Evolutionary conservation across 2,797 vertebrate species (phyloP).

Genomic region (Aeoliscus strigatus): DNA sequence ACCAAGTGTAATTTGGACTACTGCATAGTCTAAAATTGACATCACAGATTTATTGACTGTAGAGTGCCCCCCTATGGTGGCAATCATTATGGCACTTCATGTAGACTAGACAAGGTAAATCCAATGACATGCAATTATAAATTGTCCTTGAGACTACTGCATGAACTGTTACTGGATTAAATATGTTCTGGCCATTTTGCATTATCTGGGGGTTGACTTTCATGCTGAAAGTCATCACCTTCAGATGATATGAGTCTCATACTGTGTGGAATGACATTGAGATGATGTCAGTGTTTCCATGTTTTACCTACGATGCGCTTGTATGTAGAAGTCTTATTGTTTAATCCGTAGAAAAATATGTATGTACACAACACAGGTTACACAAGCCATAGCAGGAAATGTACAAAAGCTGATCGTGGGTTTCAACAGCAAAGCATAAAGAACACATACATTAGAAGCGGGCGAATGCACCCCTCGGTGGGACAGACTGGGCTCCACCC

Average conservation of each 20-base stretch:
- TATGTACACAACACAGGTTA: constrained; percentile 26
- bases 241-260: neutral
- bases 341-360: constrained; percentile 50
- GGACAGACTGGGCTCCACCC: constrained; percentile 64
- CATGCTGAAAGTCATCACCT: neutral
- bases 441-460: constrained; percentile 73
- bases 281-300: neutral
- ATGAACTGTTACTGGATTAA: constrained; percentile 7
- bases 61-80: constrained; percentile 46
- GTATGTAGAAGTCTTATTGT: constrained; percentile 13
- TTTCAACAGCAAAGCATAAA: neutral
- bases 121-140: constrained; percentile 20
- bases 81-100: constrained; percentile 8
- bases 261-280: neutral
- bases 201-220: neutral
- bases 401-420: neutral
- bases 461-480: constrained; percentile 80
- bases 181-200: neutral
- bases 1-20: neutral
- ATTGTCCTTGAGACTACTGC: constrained; percentile 7
- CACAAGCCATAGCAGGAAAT: constrained; percentile 12
- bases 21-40: neutral
- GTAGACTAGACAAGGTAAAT: constrained; percentile 2
- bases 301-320: neutral
- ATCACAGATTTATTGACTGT: constrained; percentile 5